Percentiles rank a stretch among this genome's conserved stretches.
phyloP scores from a whole-genome alignment of 1,140 invertebrate species.

The Hyposmocoma kahamanoa region DNA sequence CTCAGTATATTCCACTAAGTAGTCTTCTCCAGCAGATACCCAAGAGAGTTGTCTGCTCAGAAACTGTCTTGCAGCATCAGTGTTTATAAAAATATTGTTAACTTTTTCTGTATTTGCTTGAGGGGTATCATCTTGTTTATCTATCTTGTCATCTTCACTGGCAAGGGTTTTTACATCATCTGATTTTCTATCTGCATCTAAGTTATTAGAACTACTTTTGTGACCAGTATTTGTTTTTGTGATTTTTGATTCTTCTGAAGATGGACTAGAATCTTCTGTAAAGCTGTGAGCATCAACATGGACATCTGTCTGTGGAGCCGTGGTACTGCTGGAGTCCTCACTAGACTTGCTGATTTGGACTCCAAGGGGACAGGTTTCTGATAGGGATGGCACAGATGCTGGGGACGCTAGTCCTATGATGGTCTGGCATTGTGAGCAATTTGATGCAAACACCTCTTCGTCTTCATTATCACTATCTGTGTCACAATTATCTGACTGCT shows the following conservation, averaged over 20 bases:
- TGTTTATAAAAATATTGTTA: conserved; percentile 82
- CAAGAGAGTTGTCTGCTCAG: conserved; percentile 81
- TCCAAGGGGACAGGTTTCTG: conserved; percentile 67
- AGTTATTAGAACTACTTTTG: conserved; percentile 28
- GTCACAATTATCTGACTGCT: conserved; percentile 71
- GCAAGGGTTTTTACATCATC: conserved; percentile 37
- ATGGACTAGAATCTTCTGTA: conserved; percentile 74
- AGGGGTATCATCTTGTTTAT: conserved; percentile 31
- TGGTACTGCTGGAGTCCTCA: conserved; percentile 71
- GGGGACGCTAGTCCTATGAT: conserved; percentile 70
- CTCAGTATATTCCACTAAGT: conserved; percentile 78
- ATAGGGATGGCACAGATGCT: conserved; percentile 67
- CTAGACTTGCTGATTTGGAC: conserved; percentile 70
- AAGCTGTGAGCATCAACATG: conserved; percentile 69
- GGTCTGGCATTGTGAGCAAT: conserved; percentile 78
- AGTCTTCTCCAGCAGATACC: conserved; percentile 80
- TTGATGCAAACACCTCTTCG: conserved; percentile 78
- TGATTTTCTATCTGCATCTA: conserved; percentile 27
- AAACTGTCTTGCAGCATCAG: conserved; percentile 82
- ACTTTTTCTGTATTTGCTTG: conserved; percentile 73
- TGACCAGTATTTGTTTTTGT: conserved; percentile 42
- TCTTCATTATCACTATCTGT: conserved; percentile 78
- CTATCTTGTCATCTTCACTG: conserved; percentile 45
- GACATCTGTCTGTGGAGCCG: conserved; percentile 63
- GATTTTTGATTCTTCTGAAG: conserved; percentile 69